A percentile compares a stretch with the other conserved stretches of the same genome.
These are phyloP conservation scores for Asobara japonica DNA, from an alignment of 1,140 invertebrate genomes.

Conservation along the genomic window DNA sequence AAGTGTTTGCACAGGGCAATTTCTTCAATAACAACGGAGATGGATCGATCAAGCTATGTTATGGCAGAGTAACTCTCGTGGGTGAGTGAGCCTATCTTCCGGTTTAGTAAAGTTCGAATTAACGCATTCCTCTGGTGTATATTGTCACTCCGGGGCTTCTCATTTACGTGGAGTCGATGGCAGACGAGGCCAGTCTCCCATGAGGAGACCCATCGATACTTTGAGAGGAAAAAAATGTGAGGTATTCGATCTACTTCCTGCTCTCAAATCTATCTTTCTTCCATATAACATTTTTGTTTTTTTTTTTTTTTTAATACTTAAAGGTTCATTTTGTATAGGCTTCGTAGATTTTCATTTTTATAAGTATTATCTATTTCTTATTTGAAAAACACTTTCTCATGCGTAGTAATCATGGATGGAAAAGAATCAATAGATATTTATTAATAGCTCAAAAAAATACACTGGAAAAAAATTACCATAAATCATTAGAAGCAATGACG, in stretches of 20 bases:
- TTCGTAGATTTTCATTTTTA: no score
- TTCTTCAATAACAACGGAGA: neutral
- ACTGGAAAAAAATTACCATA: no score
- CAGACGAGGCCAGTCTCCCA: constrained; percentile 3
- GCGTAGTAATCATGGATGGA: no score
- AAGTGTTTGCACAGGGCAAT: constrained; percentile 2
- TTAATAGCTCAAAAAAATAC: no score
- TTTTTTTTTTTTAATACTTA: no score
- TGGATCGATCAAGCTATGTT: neutral
- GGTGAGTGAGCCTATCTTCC: constrained; percentile 25
- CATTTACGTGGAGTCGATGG: neutral
- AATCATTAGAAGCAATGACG: no score
- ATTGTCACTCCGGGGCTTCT: constrained; percentile 14
- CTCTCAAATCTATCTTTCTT: no score
- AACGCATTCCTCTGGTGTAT: constrained; percentile 17
- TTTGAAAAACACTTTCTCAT: no score
- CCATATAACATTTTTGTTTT: no score
- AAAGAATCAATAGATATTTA: no score
- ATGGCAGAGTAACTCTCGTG: constrained; percentile 13
- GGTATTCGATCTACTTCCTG: constrained; percentile 13
- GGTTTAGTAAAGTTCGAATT: constrained; percentile 18
- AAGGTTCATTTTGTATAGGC: no score
- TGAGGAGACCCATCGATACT: neutral
- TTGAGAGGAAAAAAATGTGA: neutral
- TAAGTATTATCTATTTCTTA: no score